Percentiles rank a stretch among this genome's conserved stretches.
These are phyloP conservation scores for Colletes collaris DNA, from an alignment of 2,888 invertebrate species.

Conservation along the genomic window DNA sequence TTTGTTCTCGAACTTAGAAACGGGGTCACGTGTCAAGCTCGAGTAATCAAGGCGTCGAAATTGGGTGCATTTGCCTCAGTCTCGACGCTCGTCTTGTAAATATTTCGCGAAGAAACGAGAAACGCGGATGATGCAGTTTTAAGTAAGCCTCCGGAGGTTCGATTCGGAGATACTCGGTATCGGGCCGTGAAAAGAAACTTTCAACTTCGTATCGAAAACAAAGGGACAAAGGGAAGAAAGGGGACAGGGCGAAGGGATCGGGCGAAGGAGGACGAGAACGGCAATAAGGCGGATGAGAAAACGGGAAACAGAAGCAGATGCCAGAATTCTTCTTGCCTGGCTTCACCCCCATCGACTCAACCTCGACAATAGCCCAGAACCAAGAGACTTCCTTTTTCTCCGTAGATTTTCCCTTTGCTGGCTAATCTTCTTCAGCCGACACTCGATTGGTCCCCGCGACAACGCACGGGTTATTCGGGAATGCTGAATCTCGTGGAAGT, in stretches of 20 bases:
- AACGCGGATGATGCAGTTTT: background rate
- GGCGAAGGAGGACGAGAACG: slow-evolving; percentile 57
- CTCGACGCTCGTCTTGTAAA: background rate
- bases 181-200: slow-evolving; percentile 36
- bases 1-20: no score
- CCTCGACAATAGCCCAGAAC: slow-evolving; percentile 60
- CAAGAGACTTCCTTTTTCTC: slow-evolving; percentile 37
- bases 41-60: no score
- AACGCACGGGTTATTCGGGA: slow-evolving; percentile 15
- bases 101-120: slow-evolving; percentile 25
- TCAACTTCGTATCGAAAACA: slow-evolving; percentile 37
- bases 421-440: slow-evolving; percentile 54
- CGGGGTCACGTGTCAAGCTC: no score
- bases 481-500: background rate
- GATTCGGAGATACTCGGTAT: slow-evolving; percentile 29
- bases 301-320: slow-evolving; percentile 78
- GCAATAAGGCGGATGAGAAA: slow-evolving; percentile 80
- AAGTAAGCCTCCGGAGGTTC: background rate
- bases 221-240: slow-evolving; percentile 32
- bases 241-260: slow-evolving; percentile 2
- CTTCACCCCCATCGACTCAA: slow-evolving; percentile 72
- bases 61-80: background rate
- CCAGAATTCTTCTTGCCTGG: slow-evolving; percentile 69
- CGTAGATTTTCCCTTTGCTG: slow-evolving; percentile 31
- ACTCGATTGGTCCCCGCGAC: slow-evolving; percentile 30